Base-by-base conservation (phyloP, 2,113 vertebrate species). In the Cairina moschata region DNA sequence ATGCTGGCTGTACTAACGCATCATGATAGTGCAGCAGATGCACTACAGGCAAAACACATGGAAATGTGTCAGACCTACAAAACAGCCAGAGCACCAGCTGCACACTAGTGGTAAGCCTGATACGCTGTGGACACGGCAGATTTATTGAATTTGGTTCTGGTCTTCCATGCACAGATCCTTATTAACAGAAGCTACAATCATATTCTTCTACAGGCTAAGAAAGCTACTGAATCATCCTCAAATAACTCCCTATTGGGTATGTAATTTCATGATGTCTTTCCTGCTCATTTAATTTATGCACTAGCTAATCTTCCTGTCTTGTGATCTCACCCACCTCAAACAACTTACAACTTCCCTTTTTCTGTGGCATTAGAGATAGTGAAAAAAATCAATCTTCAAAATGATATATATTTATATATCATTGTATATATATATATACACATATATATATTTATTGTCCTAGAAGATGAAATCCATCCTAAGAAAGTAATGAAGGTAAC, bases 151-250 rank as follows among this genome's bases (percentile, higher is more conserved):
- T 79, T 76, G 71, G 40, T 60, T 76, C 42, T 65, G 42, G 42
- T 56, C 58, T 67, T 28, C 42, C 15, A 46, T n/a, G 25, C 22
- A 67, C 25, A 88, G 75, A 85, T 6, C 29, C 18, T 76, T 46
- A 78, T 46, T 75, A 90, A 91, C 9, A 80, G 73, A 86, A 4
- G 7, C 48, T 76, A 72, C 28, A 85, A 9, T 68, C 32, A 36
- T 8, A 77, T 1, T 3, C 28, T 15, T 75, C 54, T 86, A 17
- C 68, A 69, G 67, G 38, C 67, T 73, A 92, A 67, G 40, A 11
- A 85, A 85, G 32, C 48, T 73, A 88, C 79, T 46, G 28, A 82
- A 75, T 83, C 54, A 71, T 63, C 67, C 62, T 50, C 90, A 79
- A 93, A 79, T 79, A 94, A 71, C 36, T 54, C 84, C 42, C 46